Base-by-base conservation (phyloP, 2,113 vertebrate genomes). In the Physeter macrocephalus region DNA sequence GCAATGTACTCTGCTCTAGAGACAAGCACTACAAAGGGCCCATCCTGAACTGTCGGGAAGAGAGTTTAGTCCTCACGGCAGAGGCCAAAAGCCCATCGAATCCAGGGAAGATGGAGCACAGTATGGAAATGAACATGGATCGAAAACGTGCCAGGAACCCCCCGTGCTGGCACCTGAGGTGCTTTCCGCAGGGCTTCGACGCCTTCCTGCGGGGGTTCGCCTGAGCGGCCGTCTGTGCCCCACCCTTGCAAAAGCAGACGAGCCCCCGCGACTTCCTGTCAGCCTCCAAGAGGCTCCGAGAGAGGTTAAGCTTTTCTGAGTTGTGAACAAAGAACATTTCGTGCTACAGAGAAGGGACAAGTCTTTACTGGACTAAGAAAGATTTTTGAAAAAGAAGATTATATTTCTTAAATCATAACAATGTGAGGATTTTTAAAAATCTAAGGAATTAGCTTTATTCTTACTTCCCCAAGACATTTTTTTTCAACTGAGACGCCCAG, bases 1-100 rank as follows among this genome's bases (percentile, higher is more conserved):
- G 81, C 82, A 94, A 91, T 86, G 29, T 31, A 85, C 84, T 97
- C 95, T 96, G 94, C 93, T 95, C 87, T 88, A 95, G 97, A 92
- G 94, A 90, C 90, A 96, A 95, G 80, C 2, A 1, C 59, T 87
- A 81, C 62, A 1, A 61, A 95, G 92, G 69, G 64, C 66, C 91
- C 3, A 39, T 3, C 66, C 88, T 46, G 52, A 25, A 36, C n/a
- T 78, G 62, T 75, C 59, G 57, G 96, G 95, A 88, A 1, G 93
- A 88, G 54, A 85, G 25, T 41, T 74, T 11, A 67, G 71, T 29
- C 78, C 54, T 95, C 41, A 18, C 4, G 49, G 49, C 80, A 52
- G 87, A 90, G 77, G 83, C 77, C 69, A 5, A 92, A 17, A 31
- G 57, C 94, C 69, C 8, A 39, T 17, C 49, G 8, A 88, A 94